Base-by-base conservation (phyloP, 92 coral and sea anemone genomes). In the Palythoa grandis region DNA sequence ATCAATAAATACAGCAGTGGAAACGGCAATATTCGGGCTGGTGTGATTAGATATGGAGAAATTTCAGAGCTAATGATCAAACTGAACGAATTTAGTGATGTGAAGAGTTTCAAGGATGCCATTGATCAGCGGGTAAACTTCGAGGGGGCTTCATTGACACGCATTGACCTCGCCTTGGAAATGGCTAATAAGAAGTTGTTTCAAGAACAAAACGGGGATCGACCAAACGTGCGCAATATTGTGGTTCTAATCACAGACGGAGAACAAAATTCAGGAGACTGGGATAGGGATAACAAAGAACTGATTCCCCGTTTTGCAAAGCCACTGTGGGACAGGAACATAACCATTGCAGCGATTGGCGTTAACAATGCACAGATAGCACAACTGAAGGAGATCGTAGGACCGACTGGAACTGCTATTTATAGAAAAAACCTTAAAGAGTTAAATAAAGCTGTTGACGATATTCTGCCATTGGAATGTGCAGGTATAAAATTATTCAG, bases 161-260 rank as follows among this genome's bases (percentile, higher is more conserved):
- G 84, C 5, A 79, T 61, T 40, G 84, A 79, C 13, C 72, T 38
- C 25, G 84, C 72, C 35, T 11, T 79, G 38, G 56, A 63, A 19
- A 79, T 61, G 72, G 84, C 57, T 3, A 63, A 63, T 11, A 57
- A 20, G 11, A 37, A 79, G 5, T 23, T 79, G 10, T 79, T 79
- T 15, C 63, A 35, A 12, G 54, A 10, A 39, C 47, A 22, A 7
- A 79, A 79, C 15, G 84, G 84, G 7, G 84, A 79, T 19, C 35
- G 73, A 40, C 57, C 84, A 2, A 58, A 58, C 6, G 73, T 22
- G 0, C 73, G 73, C 1, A 79, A 79, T 23, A 39, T 57, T 13
- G 24, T 79, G 54, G 43, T 79, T 19, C 25, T 79, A 10, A 35
- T 79, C 15, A 79, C 84, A n/a, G 84, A 79, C 43, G 84, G 84